Base-by-base conservation (phyloP, 2,888 invertebrate species). In the Acleris emargana region DNA sequence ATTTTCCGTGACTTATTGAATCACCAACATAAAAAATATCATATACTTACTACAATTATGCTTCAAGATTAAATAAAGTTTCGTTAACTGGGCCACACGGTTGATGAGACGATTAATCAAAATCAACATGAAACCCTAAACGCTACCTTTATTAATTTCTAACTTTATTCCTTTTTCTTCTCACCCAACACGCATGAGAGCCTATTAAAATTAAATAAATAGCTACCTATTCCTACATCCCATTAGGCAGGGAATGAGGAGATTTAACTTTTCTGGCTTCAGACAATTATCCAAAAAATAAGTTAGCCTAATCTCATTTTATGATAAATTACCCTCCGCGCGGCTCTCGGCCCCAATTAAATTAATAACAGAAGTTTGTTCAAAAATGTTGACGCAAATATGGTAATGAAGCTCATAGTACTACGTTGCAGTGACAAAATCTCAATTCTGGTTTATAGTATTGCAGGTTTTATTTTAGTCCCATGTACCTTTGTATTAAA, bases 301-400 rank as follows among this genome's bases (percentile, higher is more conserved):
- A 73, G 51, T 69, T 52, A 68, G 64, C 72, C 61, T 79, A 76
- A 81, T 81, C 79, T 80, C 79, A 78, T 81, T 81, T 80, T 71
- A 74, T 76, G 79, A 73, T 64, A 76, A 79, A 80, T 80, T 80
- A 74, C 77, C 74, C 68, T 64, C 71, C 71, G 69, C 68, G 72
- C 70, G 72, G 71, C 69, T 73, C 73, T 72, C 73, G 73, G 69
- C 71, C 73, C 72, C 75, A 71, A 79, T 82, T 81, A 80, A 78
- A 79, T 80, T 79, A 79, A 81, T 79, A 79, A 76, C 74, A 74
- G 77, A 78, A 79, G 73, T 80, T 76, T 72, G 68, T 54, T 68
- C 67, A 73, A 77, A 77, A 74, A 52, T 61, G 47, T 61, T 66
- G 52, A 38, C 57, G 66, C 47, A 60, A 66, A 66, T 66, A 66